Conservation (phyloP, 2,113 vertebrate genomes). For the Phrynosoma blainvillii region DNA sequence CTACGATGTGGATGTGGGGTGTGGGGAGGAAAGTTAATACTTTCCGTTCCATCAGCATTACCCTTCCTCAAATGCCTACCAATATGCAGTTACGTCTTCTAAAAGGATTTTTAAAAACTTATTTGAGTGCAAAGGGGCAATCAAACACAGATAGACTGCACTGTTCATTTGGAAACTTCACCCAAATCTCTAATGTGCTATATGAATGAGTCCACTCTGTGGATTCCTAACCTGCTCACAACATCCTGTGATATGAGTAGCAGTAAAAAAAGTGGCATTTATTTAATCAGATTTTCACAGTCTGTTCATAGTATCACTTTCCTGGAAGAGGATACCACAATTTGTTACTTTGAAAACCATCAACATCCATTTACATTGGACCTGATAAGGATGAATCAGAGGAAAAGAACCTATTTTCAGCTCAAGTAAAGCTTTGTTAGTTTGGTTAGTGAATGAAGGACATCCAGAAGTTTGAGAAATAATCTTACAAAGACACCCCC, state of each 20-base stretch:
- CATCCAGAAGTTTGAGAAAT: neutral
- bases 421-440: neutral
- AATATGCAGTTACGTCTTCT: no score
- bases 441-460: neutral
- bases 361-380: neutral
- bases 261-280: neutral
- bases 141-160: no score
- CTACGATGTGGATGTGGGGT: no score
- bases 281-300: neutral
- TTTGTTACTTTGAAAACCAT: neutral
- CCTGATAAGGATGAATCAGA: neutral
- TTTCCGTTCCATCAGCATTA: no score
- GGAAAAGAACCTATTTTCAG: neutral
- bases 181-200: no score
- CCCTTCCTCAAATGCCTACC: no score
- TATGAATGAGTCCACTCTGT: neutral
- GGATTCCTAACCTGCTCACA: neutral
- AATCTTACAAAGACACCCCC: neutral
- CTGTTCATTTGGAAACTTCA: no score
- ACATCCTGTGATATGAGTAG: neutral
- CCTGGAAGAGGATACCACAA: neutral
- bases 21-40: no score
- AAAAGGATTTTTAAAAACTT: no score
- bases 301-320: neutral
- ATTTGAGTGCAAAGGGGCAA: no score